Percentiles rank a stretch among this genome's conserved stretches.
Evolutionary conservation across 2,888 invertebrate species (phyloP).

Genomic region (Lasioglossum pauxillum): DNA sequence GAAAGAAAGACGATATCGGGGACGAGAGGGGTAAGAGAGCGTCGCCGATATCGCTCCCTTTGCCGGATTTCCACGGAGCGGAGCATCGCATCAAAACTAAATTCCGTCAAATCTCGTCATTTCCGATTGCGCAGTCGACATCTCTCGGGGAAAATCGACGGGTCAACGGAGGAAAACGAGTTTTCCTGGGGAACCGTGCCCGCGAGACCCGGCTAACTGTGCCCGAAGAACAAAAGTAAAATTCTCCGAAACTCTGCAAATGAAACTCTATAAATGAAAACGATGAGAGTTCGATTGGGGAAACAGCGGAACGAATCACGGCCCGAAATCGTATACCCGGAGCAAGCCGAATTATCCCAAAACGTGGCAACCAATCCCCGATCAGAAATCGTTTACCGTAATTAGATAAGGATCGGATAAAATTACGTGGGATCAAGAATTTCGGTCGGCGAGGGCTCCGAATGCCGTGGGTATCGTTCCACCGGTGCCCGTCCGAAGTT

Average conservation of each 20-base stretch:
- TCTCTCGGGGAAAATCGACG: constrained; percentile 20
- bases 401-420: constrained; percentile 25
- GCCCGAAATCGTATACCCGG: neutral
- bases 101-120: constrained; percentile 56
- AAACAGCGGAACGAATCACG: neutral
- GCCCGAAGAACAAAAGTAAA: neutral
- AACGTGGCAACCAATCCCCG: constrained; percentile 1
- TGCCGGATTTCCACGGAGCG: constrained; percentile 42
- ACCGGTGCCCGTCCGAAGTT: constrained; percentile 46
- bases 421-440: constrained; percentile 36
- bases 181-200: neutral
- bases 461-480: constrained; percentile 13
- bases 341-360: neutral
- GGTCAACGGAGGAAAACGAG: neutral
- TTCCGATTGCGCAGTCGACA: constrained; percentile 39
- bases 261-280: neutral
- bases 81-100: constrained; percentile 45
- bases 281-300: neutral
- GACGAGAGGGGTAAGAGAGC: neutral
- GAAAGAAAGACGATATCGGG: constrained; percentile 48
- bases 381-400: constrained; percentile 19
- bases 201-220: neutral
- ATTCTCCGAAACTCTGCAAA: neutral
- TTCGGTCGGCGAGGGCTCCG: neutral
- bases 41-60: constrained; percentile 42